A percentile compares a stretch with the other conserved stretches of the same genome.
Evolutionary conservation across 2,113 vertebrate genomes (phyloP).

Genomic region (Hippocampus barbouri): DNA sequence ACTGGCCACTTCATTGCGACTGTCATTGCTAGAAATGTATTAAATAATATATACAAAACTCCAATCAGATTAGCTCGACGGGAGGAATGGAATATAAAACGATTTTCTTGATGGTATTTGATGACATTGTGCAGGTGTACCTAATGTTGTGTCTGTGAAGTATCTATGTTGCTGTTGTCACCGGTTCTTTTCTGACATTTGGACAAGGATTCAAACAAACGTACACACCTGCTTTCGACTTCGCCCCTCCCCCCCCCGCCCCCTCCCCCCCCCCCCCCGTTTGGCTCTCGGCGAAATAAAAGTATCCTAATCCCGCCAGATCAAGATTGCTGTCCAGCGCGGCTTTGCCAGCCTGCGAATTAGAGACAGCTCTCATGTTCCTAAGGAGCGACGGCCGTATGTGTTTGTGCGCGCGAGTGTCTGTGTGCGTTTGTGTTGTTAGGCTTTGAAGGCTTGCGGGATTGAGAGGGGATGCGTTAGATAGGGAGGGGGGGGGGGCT

Average conservation of each 20-base stretch:
- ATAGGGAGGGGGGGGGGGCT: background rate
- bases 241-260: slow-evolving; percentile 5
- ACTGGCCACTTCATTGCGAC: slow-evolving; percentile 1
- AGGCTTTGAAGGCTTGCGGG: slow-evolving; percentile 47
- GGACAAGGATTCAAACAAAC: slow-evolving; percentile 53
- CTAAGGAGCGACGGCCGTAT: slow-evolving; percentile 44
- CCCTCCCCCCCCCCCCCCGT: slow-evolving; percentile 10
- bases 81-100: background rate
- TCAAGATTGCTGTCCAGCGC: slow-evolving; percentile 69
- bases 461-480: slow-evolving; percentile 25
- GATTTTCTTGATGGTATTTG: slow-evolving; percentile 16
- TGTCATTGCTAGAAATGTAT: background rate
- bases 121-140: background rate
- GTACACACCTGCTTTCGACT: slow-evolving; percentile 12
- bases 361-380: slow-evolving; percentile 62
- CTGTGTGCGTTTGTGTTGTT: slow-evolving; percentile 45
- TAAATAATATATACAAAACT: too few relatives aligned
- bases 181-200: slow-evolving; percentile 66
- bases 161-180: slow-evolving; percentile 28
- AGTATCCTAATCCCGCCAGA: slow-evolving; percentile 68
- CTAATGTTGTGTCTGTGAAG: slow-evolving; percentile 6
- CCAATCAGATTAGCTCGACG: background rate
- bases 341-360: slow-evolving; percentile 69
- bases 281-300: slow-evolving; percentile 66
- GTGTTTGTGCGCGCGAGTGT: slow-evolving; percentile 19